phyloP scores from a whole-genome alignment of 2,113 vertebrate genomes.

The Crotalus tigris region DNA sequence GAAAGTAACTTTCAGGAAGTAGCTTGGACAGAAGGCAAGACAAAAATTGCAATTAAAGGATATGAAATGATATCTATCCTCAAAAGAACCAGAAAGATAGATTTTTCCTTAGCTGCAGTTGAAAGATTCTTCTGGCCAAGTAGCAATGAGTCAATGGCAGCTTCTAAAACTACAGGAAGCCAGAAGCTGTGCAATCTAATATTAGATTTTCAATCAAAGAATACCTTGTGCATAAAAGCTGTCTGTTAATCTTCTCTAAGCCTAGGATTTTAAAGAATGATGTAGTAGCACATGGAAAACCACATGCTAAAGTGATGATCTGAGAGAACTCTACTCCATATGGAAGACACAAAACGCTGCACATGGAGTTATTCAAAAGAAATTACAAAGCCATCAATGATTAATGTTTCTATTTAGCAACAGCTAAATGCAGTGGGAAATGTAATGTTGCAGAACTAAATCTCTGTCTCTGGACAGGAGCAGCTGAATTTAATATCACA shows the following conservation, averaged over 20 bases:
- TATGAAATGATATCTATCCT: slow-evolving; percentile 28
- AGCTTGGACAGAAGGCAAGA: slow-evolving; percentile 25
- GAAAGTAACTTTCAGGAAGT: slow-evolving; percentile 8
- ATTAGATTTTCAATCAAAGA: not conserved
- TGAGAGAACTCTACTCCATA: not conserved
- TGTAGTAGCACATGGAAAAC: slow-evolving; percentile 3
- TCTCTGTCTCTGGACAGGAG: not conserved
- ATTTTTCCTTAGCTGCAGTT: slow-evolving; percentile 12
- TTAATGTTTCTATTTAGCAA: accelerated
- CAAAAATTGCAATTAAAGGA: slow-evolving; percentile 12
- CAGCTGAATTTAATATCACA: not conserved
- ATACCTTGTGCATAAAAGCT: not conserved
- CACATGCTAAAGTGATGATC: not conserved
- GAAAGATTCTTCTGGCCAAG: slow-evolving; percentile 31
- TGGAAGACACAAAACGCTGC: not conserved
- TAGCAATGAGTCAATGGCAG: not conserved
- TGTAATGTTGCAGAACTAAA: not conserved
- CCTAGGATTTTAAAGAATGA: not conserved
- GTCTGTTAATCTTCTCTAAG: not conserved
- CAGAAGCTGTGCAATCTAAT: not conserved
- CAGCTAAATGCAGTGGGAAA: accelerated
- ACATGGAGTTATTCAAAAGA: not conserved
- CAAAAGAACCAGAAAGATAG: not conserved
- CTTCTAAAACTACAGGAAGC: not conserved
- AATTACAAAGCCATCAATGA: not conserved